Base-by-base conservation (phyloP, 2,888 invertebrate species). In the Syrphus vitripennis region DNA sequence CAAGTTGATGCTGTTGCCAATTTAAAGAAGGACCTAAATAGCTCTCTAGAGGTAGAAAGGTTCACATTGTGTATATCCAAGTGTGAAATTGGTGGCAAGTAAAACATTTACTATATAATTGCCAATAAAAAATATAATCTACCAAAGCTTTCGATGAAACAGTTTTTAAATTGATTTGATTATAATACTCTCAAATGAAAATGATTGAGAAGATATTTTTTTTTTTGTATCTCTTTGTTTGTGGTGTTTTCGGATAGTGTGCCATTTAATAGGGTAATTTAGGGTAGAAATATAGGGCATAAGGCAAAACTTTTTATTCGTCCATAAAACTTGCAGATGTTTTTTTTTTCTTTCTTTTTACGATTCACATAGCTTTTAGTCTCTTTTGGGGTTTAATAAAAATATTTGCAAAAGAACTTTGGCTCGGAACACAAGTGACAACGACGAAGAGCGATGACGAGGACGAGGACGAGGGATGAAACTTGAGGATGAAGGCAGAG, bases 101-200 rank as follows among this genome's bases (percentile, higher is more conserved):
- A 14, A 61, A 34, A 31, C 26, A 70, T 75, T 79, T 42, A 42
- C 26, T 57, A 65, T 57, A 65, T 79, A 79, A 83, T 83, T 75
- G 79, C 31, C 50, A 75, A 71, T 83, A 75, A 75, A 83, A 72
- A 79, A 71, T 75, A 79, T 75, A 79, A 55, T 75, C 42, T 71
- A 79, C 16, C 31, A 24, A 63, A 75, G 83, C 70, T 75, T 75
- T 42, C 19, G 16, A 69, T 67, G 37, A 61, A 67, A 67, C 14
- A 34, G 31, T 50, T 45, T 61, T 40, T 7, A 48, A 82, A 77
- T 67, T 69, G 77, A 53, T 61, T 53, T 70, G 75, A 59, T 65
- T 59, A 50, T 45, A 45, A 12, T 42, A 37, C 21, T 26, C 53
- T 72, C 48, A 16, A 26, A 67, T 82, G 26, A 67, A 16, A 26